Conservation (phyloP, 2,797 vertebrate species). For the Hafferia zeledoni region DNA sequence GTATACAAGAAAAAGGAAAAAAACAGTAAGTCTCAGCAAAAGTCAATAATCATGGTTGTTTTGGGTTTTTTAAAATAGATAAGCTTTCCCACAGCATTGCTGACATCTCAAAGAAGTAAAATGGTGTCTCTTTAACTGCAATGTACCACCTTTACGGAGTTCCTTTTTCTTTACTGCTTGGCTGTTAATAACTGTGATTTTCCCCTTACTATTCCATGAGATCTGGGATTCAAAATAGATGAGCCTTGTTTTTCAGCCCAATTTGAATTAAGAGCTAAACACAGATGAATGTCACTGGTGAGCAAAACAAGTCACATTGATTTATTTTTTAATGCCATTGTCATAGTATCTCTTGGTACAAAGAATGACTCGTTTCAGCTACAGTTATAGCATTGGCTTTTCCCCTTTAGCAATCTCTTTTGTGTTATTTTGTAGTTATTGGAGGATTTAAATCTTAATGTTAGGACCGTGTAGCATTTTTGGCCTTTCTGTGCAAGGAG, state of each 20-base stretch:
- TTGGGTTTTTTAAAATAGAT: not conserved
- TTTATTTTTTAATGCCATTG: constrained; percentile 26
- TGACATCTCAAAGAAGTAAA: constrained; percentile 11
- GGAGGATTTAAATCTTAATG: constrained; percentile 33
- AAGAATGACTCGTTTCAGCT: not conserved
- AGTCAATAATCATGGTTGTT: not conserved
- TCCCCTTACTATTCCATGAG: not conserved
- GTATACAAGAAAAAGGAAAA: not conserved
- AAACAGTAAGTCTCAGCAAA: not conserved
- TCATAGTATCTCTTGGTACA: not conserved
- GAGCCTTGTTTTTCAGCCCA: not conserved
- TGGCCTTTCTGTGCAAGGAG: constrained; percentile 36
- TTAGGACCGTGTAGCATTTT: constrained; percentile 10
- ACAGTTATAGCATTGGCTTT: constrained; percentile 37
- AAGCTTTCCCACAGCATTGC: not conserved
- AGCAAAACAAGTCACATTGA: not conserved
- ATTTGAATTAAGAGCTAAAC: constrained; percentile 7
- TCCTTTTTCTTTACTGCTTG: not conserved
- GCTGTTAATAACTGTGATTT: not conserved
- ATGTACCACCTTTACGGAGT: not conserved
- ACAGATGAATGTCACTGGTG: not conserved
- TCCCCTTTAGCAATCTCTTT: constrained; percentile 12
- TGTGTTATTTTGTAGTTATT: constrained; percentile 27
- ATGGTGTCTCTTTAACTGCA: not conserved
- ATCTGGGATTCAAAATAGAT: not conserved